phyloP scores from a whole-genome alignment of 2,113 vertebrate species.

The Chionodraco myersi region DNA sequence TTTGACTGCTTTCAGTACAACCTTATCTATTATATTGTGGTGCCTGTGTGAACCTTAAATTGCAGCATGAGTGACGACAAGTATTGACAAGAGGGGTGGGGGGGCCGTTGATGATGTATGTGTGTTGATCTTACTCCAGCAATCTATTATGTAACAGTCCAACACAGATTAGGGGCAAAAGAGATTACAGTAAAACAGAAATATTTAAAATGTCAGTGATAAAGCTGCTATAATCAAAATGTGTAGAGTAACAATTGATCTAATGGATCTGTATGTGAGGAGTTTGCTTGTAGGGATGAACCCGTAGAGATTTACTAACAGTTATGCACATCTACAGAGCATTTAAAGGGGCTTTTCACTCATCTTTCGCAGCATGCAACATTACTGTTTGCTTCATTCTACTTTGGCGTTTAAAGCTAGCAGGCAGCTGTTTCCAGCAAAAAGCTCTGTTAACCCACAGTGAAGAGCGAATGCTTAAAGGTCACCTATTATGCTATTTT shows the following conservation, averaged over 20 bases:
- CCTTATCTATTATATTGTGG: not conserved
- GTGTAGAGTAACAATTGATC: not conserved
- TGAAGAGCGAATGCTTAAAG: not conserved
- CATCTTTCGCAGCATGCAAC: not conserved
- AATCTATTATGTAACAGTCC: constrained; percentile 1
- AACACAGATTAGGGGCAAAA: not conserved
- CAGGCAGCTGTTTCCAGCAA: not conserved
- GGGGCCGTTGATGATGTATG: not conserved
- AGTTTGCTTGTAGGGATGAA: not conserved
- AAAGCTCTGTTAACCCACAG: not conserved
- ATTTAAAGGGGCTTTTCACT: not conserved
- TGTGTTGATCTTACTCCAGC: constrained; percentile 12
- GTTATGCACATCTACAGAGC: not conserved
- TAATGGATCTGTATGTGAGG: not conserved
- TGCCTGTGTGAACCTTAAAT: not conserved
- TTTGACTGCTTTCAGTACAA: constrained; percentile 12
- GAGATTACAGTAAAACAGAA: not conserved
- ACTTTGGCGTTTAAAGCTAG: not conserved
- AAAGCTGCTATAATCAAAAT: not conserved
- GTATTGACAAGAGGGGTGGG: not conserved
- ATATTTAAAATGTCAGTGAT: not conserved
- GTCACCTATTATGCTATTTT: too few species aligned
- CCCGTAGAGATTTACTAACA: too few species aligned
- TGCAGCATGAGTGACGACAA: constrained; percentile 4
- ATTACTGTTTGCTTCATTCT: not conserved